phyloP scores from a whole-genome alignment of 2,888 invertebrate species.

The Lapara coniferarum region DNA sequence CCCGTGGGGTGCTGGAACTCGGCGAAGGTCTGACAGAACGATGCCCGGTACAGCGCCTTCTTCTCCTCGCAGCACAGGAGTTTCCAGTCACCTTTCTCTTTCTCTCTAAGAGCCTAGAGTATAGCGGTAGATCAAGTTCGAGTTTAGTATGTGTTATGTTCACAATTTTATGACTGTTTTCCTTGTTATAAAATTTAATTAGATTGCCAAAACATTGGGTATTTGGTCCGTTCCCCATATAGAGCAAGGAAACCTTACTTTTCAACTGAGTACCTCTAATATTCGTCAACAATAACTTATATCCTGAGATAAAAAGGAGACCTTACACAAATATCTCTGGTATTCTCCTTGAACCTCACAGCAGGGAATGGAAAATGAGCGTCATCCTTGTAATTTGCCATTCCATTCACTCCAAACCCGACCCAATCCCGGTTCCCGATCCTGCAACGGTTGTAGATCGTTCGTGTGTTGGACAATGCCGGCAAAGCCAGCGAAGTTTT shows the following conservation, averaged over 20 bases:
- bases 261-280: neutral
- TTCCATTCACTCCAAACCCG: constrained; percentile 85
- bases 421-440: constrained; percentile 87
- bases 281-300: neutral
- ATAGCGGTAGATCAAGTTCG: neutral
- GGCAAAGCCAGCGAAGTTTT: constrained; percentile 31
- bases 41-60: constrained; percentile 95
- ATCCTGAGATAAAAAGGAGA: neutral
- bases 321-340: constrained; percentile 82
- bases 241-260: too few species aligned
- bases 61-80: constrained; percentile 95
- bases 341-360: constrained; percentile 85
- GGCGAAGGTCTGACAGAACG: constrained; percentile 95
- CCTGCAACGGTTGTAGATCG: constrained; percentile 57
- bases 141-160: neutral
- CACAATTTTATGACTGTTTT: too few species aligned
- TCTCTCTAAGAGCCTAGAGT: constrained; percentile 90
- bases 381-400: constrained; percentile 83
- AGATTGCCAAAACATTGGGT: too few species aligned
- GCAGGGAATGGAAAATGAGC: constrained; percentile 85
- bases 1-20: constrained; percentile 94
- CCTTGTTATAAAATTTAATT: too few species aligned
- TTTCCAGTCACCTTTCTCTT: constrained; percentile 98
- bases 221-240: too few species aligned
- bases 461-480: constrained; percentile 41